Base-by-base conservation (phyloP, 2,888 invertebrate species). In the Oscheius sp. region DNA sequence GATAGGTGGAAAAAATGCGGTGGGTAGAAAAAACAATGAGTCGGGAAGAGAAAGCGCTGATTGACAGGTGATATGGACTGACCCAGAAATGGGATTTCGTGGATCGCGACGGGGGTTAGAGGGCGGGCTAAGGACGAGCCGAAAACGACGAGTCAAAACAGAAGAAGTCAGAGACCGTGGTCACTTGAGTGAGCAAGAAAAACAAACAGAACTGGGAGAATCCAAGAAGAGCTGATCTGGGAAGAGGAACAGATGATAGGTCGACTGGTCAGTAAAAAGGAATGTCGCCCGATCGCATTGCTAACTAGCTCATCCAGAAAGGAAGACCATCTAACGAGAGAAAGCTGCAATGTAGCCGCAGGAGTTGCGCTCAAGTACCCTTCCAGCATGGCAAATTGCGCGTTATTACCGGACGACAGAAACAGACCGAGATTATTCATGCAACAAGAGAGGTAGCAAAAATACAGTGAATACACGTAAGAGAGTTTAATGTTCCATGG, bases 51-150 rank as follows among this genome's bases (percentile, higher is more conserved):
- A 50, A 35, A 35, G 35, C 35, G 37, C 50, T 68, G 68, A 68
- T 68, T 68, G 68, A 68, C 68, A 53, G 68, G 68, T 68, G 68
- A 68, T 68, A 68, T 42, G 48, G 68, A 55, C 37, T 68, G 68
- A 68, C 68, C 68, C 42, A 68, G 37, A 68, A 68, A 68, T 5
- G 42, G 53, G 53, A 35, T 48, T 63, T 48, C 63, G 63, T 35
- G 65, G 65, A 65, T 65, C 53, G 68, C 42, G 50, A 48, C 4
- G 50, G 50, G n/a, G 55, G 21, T 29, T 29, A 21, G 9, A 5
- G 50, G 50, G 33, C 50, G 65, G 65, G 65, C 65, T 65, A 51
- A 65, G 60, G 42, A n/a, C 60, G 33, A 60, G 29, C 9, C 60
- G 37, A 60, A 42, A 42, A 3, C 42, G 42, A 42, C 21, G 21